Evolutionary conservation across 2,888 invertebrate species (phyloP), one percentile per base, ranked within the genome.

Genomic region (Ichneumoninae sp.): DNA sequence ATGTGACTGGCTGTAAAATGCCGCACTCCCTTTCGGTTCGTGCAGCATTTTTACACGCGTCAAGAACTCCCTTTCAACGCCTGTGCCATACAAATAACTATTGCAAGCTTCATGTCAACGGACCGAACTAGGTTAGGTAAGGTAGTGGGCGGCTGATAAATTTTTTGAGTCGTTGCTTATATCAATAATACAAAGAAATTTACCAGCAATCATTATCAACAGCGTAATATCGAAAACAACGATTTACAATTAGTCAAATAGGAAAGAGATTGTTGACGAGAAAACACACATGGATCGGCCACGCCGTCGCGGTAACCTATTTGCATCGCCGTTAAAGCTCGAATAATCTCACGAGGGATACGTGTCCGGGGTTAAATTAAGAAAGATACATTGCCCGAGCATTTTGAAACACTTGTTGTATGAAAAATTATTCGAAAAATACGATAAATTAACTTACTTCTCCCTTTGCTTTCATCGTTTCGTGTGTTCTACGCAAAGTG

Each of bases 381-480:
- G 22, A 26, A 50, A 26, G 57, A 19, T 52, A 65, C 50, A 74
- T 76, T 83, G 16, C 2, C 70, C 7, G 26, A 66, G 47, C 26
- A 6, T 36, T 60, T 65, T 36, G 26, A 10, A 69, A 63, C 75
- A 71, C 80, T 81, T 76, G 73, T 81, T 68, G 10, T 26, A 68
- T 8, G 57, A 79, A 22, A 57, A 80, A 81, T 83, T 33, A 74
- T 54, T 22, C 40, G 26, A 13, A 82, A 50, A 87, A 84, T 40
- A 79, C 60, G 19, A 33, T 88, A 88, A 89, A 89, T 88, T 89
- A 78, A 92, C 92, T 94, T 91, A 97, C 97, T 96, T 97, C 96
- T 95, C 97, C 97, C 95, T 97, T 97, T 89, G 97, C 97, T 95
- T 97, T 97, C 97, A 97, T 97, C 95, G 95, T 96, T 91, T 90